Evolutionary conservation across 1,140 invertebrate genomes (phyloP).

Genomic region (Pseudomyrmex cubaensis): DNA sequence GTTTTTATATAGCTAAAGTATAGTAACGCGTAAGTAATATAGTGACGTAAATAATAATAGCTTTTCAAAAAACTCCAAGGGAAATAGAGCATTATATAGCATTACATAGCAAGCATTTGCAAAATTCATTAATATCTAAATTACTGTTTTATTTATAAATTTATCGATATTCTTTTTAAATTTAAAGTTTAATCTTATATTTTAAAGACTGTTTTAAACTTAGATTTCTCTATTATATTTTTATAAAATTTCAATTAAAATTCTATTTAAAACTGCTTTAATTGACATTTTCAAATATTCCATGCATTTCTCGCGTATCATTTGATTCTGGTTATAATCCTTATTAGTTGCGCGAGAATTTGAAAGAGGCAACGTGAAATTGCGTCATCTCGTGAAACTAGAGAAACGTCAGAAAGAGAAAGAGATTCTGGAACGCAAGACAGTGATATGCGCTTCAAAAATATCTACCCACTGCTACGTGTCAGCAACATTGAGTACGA

Average conservation of each 20-base stretch:
- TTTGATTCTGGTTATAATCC: neutral
- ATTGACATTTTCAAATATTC: neutral
- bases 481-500: slow-evolving; percentile 37
- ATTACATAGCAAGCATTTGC: too few species aligned
- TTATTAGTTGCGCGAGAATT: slow-evolving; percentile 23
- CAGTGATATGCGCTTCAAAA: slow-evolving; percentile 35
- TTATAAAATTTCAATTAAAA: neutral
- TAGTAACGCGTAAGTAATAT: too few species aligned
- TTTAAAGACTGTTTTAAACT: too few species aligned
- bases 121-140: too few species aligned
- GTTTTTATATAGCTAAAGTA: too few species aligned
- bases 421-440: slow-evolving; percentile 38
- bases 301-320: neutral
- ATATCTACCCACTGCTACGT: slow-evolving; percentile 19
- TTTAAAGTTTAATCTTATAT: too few species aligned
- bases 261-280: neutral
- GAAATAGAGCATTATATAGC: too few species aligned
- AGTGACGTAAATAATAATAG: too few species aligned
- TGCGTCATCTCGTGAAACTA: slow-evolving; percentile 56
- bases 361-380: slow-evolving; percentile 2
- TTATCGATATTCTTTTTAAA: neutral
- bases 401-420: slow-evolving; percentile 17
- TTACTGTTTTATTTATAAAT: neutral
- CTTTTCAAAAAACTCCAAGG: too few species aligned
- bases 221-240: too few species aligned